phyloP scores from a whole-genome alignment of 2,113 vertebrate genomes.

The Gila orcuttii region DNA sequence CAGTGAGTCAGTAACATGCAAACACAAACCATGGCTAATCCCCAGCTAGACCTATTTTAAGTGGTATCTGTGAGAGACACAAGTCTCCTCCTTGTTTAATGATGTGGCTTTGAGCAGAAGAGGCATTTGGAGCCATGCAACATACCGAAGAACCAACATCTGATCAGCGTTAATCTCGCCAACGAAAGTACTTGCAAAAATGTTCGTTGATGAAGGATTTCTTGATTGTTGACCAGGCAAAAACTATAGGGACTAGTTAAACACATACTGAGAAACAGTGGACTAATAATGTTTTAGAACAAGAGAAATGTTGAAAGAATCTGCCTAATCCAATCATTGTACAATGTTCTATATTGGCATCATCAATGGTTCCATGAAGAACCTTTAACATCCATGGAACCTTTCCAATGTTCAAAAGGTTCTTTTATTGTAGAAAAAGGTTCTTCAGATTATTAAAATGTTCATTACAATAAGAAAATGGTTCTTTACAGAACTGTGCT shows the following conservation, averaged over 20 bases:
- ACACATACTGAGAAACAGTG: neutral
- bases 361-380: too few relatives aligned
- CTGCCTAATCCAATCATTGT: too few relatives aligned
- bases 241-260: neutral
- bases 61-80: constrained; percentile 7
- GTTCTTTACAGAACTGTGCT: too few relatives aligned
- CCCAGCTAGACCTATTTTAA: constrained; percentile 19
- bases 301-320: neutral
- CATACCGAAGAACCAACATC: neutral
- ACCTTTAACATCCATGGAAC: too few relatives aligned
- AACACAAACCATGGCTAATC: constrained; percentile 17
- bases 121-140: neutral
- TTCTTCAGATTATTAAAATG: too few relatives aligned
- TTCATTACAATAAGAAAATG: too few relatives aligned
- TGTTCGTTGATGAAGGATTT: neutral
- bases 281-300: neutral
- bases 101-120: neutral
- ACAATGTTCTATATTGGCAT: too few relatives aligned
- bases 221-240: neutral
- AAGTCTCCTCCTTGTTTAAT: neutral
- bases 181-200: neutral
- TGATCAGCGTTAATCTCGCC: neutral
- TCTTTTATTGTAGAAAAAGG: too few relatives aligned
- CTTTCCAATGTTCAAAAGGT: too few relatives aligned
- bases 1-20: constrained; percentile 34